phyloP scores from a whole-genome alignment of 2,888 invertebrate genomes.

The Volucella inflata region DNA sequence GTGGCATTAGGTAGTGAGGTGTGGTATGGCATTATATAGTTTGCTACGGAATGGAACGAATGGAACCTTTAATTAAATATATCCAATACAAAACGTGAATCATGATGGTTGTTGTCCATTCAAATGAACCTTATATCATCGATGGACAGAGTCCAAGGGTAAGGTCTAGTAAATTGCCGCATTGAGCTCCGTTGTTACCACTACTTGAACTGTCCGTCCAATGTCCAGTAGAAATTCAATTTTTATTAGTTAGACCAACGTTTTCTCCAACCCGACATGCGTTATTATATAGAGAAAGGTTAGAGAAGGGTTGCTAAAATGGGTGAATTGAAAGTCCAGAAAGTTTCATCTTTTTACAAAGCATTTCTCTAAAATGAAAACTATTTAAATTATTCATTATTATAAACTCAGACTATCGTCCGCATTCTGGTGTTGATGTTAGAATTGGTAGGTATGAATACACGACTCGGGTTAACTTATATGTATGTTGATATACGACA shows the following conservation, averaged over 20 bases:
- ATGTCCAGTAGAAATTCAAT: constrained; percentile 72
- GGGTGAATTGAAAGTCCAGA: constrained; percentile 49
- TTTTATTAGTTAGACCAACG: constrained; percentile 68
- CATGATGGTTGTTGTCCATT: constrained; percentile 73
- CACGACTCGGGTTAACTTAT: constrained; percentile 30
- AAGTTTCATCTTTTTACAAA: constrained; percentile 57
- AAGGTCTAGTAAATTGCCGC: constrained; percentile 67
- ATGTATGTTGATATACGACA: neutral
- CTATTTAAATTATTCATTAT: constrained; percentile 67
- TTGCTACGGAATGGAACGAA: constrained; percentile 50
- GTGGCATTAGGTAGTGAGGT: constrained; percentile 17
- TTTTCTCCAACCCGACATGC: constrained; percentile 40
- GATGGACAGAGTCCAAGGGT: constrained; percentile 29
- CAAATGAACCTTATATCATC: constrained; percentile 67
- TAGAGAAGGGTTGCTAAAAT: neutral
- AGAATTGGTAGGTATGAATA: neutral
- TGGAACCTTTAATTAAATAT: constrained; percentile 74
- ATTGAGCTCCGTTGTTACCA: constrained; percentile 66
- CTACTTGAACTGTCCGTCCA: constrained; percentile 66
- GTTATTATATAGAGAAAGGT: constrained; percentile 26
- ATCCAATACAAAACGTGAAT: constrained; percentile 75
- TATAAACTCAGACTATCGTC: constrained; percentile 42
- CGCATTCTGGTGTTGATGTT: constrained; percentile 10
- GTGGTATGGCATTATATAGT: constrained; percentile 13
- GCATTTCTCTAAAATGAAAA: constrained; percentile 45